A percentile compares a stretch with the other conserved stretches of the same genome.
These are phyloP conservation scores for Flabesymbios commensalis DNA, from an alignment of 2,888 invertebrate genomes.

Conservation along the genomic window DNA sequence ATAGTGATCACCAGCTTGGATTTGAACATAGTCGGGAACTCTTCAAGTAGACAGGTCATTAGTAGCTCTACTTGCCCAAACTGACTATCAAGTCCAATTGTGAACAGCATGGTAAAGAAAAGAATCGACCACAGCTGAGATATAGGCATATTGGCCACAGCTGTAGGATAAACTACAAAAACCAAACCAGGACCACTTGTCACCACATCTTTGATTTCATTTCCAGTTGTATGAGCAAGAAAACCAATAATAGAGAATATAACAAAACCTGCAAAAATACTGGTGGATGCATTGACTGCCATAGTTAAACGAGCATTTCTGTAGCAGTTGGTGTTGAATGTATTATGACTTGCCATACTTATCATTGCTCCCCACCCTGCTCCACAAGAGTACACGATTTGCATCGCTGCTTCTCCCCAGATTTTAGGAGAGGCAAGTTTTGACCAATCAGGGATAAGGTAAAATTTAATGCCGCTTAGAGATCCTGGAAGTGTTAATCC, in stretches of 20 bases:
- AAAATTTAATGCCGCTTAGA: constrained; percentile 49
- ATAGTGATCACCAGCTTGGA: too few species aligned
- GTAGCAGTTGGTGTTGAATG: constrained; percentile 40
- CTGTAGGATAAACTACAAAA: constrained; percentile 59
- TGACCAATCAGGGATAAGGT: constrained; percentile 33
- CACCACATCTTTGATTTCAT: constrained; percentile 58
- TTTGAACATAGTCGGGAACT: too few species aligned
- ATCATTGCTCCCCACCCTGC: constrained; percentile 41
- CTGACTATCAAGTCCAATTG: constrained; percentile 58
- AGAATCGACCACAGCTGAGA: constrained; percentile 57
- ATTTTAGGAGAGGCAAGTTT: constrained; percentile 34
- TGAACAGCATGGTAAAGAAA: constrained; percentile 59
- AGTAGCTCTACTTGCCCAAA: too few species aligned
- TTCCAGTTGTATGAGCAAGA: constrained; percentile 60
- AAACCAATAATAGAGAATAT: constrained; percentile 68
- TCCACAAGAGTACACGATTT: constrained; percentile 41
- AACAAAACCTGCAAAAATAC: constrained; percentile 59
- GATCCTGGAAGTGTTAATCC: constrained; percentile 52
- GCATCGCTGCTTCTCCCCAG: constrained; percentile 43
- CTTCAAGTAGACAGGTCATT: too few species aligned
- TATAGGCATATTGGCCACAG: constrained; percentile 53
- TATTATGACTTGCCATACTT: constrained; percentile 40
- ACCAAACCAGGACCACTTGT: constrained; percentile 60
- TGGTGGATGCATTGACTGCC: too few species aligned
- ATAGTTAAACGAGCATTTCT: too few species aligned